phyloP scores from a whole-genome alignment of 37 sponge, comb jelly and placozoan genomes.

The Chondrilla cf. caribensis region DNA sequence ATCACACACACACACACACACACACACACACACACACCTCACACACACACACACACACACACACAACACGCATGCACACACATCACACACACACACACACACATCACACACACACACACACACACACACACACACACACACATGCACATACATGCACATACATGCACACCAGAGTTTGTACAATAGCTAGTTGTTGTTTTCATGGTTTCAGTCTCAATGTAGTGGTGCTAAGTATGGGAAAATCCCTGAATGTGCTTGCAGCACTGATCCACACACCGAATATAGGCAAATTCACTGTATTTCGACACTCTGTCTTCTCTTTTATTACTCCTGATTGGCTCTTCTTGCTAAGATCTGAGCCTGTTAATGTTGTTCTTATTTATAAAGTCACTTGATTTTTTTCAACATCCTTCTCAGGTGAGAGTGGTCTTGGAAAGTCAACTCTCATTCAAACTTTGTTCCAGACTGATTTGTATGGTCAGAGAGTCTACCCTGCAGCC shows the following conservation, averaged over 20 bases:
- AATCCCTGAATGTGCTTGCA: too few species aligned
- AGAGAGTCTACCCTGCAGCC: conserved; percentile 64
- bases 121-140: conserved; percentile 35
- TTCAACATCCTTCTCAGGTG: conserved; percentile 62
- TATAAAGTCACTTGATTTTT: too few species aligned
- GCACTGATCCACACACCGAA: too few species aligned
- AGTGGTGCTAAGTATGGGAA: too few species aligned
- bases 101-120: conserved; percentile 34
- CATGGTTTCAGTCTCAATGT: too few species aligned
- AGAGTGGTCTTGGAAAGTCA: conserved; percentile 96
- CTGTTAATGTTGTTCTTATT: too few species aligned
- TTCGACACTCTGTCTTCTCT: too few species aligned
- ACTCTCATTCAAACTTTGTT: conserved; percentile 94
- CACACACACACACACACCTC: conserved; percentile 30
- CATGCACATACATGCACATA: conserved; percentile 12
- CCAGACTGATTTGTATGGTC: conserved; percentile 88
- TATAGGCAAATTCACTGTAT: too few species aligned
- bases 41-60: conserved; percentile 26
- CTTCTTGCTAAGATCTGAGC: too few species aligned
- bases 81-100: conserved; percentile 2
- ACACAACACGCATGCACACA: not conserved
- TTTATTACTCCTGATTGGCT: too few species aligned
- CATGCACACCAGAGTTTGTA: not conserved
- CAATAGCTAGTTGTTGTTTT: not conserved
- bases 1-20: conserved; percentile 34